Base-by-base conservation (phyloP, 2,888 invertebrate species). In the Chymomyza fuscimana region DNA sequence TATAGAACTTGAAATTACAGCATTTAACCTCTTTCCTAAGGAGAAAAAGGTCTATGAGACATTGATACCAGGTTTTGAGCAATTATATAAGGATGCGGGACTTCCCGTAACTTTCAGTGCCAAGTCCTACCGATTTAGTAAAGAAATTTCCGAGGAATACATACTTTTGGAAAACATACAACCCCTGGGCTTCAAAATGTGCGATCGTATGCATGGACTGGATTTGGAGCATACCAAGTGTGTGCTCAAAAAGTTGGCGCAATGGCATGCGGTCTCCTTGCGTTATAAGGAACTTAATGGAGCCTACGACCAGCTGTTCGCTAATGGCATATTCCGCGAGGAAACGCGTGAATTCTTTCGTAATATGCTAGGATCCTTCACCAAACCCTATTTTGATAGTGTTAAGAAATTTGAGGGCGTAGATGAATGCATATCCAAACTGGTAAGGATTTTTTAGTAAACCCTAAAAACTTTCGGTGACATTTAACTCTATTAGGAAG, bases 201-300 rank as follows among this genome's bases (percentile, higher is more conserved):
- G 69, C 4, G 81, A 88, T 72, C 86, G 89, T 10, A 69, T 80
- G 1, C 70, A 76, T 10, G 89, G 90, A 5, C 72, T 91, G 7
- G 87, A 90, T 46, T 67, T 87, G 79, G 73, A 75, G 0, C 90
- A 91, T 40, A 82, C 80, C 16, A 78, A 88, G 59, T 60, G 78
- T 1, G 81, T 77, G 0, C 76, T 91, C 1, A 76, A 80, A 16
- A 91, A 91, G 60, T 36, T 91, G 40, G 90, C 90, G 0, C 76
- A 91, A 65, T 90, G 89, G 72, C 91, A 91, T 82, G 91, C 91
- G 0, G 89, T 88, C 1, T 90, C 90, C 0, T 82, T 86, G 4
- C 82, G 78, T 40, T 68, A 81, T 5, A 80, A 78, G 46, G 86
- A 82, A 69, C 63, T 67, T 1, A 72, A 77, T 46, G 89, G 87